Base-by-base conservation (phyloP, 1,140 invertebrate species). In the Caenorhabditis tropicalis region DNA sequence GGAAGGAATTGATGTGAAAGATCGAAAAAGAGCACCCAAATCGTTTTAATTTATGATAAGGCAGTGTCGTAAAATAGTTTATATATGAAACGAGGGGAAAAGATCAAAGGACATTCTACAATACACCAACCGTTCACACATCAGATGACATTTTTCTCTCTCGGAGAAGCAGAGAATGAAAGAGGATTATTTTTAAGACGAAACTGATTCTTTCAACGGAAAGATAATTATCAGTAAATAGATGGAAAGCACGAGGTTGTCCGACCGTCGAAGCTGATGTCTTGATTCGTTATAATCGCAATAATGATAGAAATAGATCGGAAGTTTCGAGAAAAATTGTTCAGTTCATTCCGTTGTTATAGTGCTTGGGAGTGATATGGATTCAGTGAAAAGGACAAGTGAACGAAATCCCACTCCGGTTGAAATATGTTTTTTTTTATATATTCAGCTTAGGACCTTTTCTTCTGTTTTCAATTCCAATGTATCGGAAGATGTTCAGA, bases 31-130 rank as follows among this genome's bases (percentile, higher is more conserved):
- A 43, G 39, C 39, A 43, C 12, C 39, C 39, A 43, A n/a, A n/a
- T 43, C 39, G 5, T 6, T 43, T 6, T 19, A 51, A 46, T 46
- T 46, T 46, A 46, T 46, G 43, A 46, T 9, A 46, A 46, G 0
- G 43, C 24, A 31, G 29, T 9, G 10, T 58, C 56, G 4, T 2
- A 29, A 21, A 43, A 36, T 74, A n/a, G 15, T 6, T 7, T 46
- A 10, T 33, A 19, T 16, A 19, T 16, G 27, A 19, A 36, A 39
- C 43, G 43, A 43, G 65, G 7, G 24, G 58, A 65, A 43, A 74
- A 74, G 65, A 74, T 74, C 65, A 74, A 74, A 74, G 21, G 65
- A 43, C 65, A 74, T 43, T 43, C 33, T 74, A 74, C 15, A 27
- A 43, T 74, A 74, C 65, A 74, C 33, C 10, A 9, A 9, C 29